Percentiles rank a stretch among this genome's conserved stretches.
Evolutionary conservation across 2,113 vertebrate species (phyloP).

Genomic region (Lamprologus lemairii): DNA sequence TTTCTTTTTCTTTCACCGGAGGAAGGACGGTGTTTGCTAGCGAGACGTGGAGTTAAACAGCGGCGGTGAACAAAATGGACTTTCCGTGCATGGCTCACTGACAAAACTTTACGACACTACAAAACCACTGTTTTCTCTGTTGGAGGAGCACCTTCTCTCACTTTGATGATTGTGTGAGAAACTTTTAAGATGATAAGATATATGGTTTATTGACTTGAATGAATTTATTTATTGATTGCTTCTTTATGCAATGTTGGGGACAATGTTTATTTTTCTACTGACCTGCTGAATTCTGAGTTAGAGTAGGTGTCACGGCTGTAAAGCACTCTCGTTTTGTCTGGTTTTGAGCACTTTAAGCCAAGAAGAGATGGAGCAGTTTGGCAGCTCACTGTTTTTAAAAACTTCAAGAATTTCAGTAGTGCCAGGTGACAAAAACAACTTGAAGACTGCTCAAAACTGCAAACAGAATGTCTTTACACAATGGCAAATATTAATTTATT

Average conservation of each 20-base stretch:
- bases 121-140: constrained; percentile 15
- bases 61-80: not conserved
- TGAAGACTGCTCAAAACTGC: constrained; percentile 41
- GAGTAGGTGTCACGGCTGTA: constrained; percentile 47
- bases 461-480: constrained; percentile 47
- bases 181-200: constrained; percentile 21
- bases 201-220: constrained; percentile 67
- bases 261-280: constrained; percentile 79
- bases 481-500: constrained; percentile 67
- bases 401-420: not conserved
- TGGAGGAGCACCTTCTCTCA: constrained; percentile 41
- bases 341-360: constrained; percentile 48
- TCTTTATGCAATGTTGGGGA: constrained; percentile 76
- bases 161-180: constrained; percentile 65
- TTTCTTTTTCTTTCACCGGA: not conserved
- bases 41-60: not conserved
- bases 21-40: constrained; percentile 10
- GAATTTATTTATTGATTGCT: constrained; percentile 68
- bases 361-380: not conserved
- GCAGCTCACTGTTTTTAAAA: constrained; percentile 23
- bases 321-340: constrained; percentile 15
- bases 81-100: constrained; percentile 51
- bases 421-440: not conserved
- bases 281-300: constrained; percentile 60
- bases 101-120: not conserved